Conservation (phyloP, 1,140 invertebrate species). For the Plectrocnemia conspersa region DNA sequence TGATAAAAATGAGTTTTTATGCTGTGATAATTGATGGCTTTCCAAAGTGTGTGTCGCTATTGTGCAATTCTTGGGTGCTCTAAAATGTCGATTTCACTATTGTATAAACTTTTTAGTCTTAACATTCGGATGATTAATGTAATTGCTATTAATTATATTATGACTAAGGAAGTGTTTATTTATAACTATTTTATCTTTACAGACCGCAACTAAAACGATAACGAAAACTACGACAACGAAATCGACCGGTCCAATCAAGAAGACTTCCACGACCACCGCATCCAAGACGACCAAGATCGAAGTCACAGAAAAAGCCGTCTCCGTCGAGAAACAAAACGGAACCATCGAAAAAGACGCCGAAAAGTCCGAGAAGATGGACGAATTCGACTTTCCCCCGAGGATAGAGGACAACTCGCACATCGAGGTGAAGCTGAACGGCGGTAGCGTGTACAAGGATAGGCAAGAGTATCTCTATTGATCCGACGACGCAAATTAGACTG, state of each 20-base stretch:
- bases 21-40: too few relatives aligned
- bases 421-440: constrained; percentile 42
- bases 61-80: too few relatives aligned
- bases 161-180: too few relatives aligned
- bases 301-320: constrained; percentile 33
- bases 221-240: constrained; percentile 35
- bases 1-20: too few relatives aligned
- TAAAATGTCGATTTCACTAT: too few relatives aligned
- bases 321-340: constrained; percentile 25
- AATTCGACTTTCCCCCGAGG: constrained; percentile 42
- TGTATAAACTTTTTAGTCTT: too few relatives aligned
- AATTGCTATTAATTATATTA: too few relatives aligned
- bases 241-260: constrained; percentile 36
- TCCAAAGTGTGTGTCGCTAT: too few relatives aligned
- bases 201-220: constrained; percentile 28
- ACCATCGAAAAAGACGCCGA: constrained; percentile 15
- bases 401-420: constrained; percentile 37
- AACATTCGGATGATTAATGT: too few relatives aligned
- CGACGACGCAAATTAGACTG: constrained; percentile 32
- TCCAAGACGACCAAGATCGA: constrained; percentile 42
- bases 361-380: constrained; percentile 32
- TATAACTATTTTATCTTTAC: constrained; percentile 14
- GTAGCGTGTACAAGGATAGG: too few relatives aligned
- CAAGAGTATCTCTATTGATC: constrained; percentile 40
- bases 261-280: constrained; percentile 44